Percentiles rank a stretch among this genome's conserved stretches.
These are phyloP conservation scores for Marmota monax DNA, from an alignment of 2,113 vertebrate species.

Conservation along the genomic window DNA sequence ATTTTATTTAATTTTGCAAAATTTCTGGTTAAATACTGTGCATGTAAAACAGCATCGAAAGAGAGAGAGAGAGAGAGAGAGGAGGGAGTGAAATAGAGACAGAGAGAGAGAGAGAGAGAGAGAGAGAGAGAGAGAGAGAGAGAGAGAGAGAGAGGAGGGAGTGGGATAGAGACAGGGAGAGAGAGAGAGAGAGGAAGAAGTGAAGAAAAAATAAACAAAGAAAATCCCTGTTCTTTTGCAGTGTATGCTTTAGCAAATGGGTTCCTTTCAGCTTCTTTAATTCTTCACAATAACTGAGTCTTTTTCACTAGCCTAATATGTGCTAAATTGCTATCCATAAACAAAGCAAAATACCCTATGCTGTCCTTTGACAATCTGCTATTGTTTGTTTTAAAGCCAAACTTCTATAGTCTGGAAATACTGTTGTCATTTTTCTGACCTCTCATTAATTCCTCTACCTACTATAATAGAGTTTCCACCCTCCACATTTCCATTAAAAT, in stretches of 20 bases:
- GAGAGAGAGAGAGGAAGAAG: not conserved
- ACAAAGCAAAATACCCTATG: not conserved
- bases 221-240: not conserved
- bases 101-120: no score
- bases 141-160: no score
- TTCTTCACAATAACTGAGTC: not conserved
- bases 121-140: no score
- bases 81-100: no score
- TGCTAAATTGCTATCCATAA: not conserved
- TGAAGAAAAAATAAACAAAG: not conserved
- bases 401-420: constrained; percentile 21
- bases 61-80: no score
- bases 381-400: constrained; percentile 10
- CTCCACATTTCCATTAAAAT: not conserved
- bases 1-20: not conserved
- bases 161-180: not conserved
- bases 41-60: not conserved
- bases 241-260: not conserved
- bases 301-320: not conserved
- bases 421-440: constrained; percentile 49
- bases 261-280: not conserved
- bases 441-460: constrained; percentile 48
- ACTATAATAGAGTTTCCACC: not conserved
- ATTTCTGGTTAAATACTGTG: not conserved
- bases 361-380: not conserved